phyloP scores from a whole-genome alignment of 2,113 vertebrate species.

The Nycticorax nycticorax region DNA sequence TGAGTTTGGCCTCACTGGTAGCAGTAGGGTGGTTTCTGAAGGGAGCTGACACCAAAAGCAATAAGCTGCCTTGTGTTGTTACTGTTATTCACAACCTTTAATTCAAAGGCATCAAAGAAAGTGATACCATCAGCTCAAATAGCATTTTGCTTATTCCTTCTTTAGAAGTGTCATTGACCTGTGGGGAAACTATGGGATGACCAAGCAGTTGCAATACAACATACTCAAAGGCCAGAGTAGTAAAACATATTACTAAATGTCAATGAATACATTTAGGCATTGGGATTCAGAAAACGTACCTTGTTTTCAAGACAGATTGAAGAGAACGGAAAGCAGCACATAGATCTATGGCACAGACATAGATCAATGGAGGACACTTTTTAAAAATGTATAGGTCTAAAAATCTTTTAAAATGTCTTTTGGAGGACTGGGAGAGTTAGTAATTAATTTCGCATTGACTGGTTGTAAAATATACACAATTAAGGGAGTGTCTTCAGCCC shows the following conservation, averaged over 20 bases:
- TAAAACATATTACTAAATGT: slow-evolving; percentile 68
- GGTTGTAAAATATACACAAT: slow-evolving; percentile 24
- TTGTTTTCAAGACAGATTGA: slow-evolving; percentile 7
- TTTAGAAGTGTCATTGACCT: slow-evolving; percentile 9
- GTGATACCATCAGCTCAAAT: background rate
- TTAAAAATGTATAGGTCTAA: slow-evolving; percentile 19
- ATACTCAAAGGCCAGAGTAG: slow-evolving; percentile 58
- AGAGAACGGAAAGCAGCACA: background rate
- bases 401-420: slow-evolving; percentile 47
- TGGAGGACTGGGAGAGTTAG: background rate
- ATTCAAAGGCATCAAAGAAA: background rate
- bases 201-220: background rate
- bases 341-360: background rate
- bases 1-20: background rate
- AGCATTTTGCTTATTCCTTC: slow-evolving; percentile 10
- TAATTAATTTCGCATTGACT: slow-evolving; percentile 37
- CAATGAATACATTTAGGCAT: slow-evolving; percentile 52
- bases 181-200: background rate
- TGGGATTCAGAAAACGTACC: slow-evolving; percentile 24
- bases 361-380: slow-evolving; percentile 26
- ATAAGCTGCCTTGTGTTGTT: background rate
- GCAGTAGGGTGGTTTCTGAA: background rate
- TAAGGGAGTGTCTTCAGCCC: background rate
- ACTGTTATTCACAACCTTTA: background rate
- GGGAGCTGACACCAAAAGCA: background rate